Percentiles rank a stretch among this genome's conserved stretches.
Evolutionary conservation across 2,113 vertebrate species (phyloP).

Genomic region (Oxygymnocypris stewartii): DNA sequence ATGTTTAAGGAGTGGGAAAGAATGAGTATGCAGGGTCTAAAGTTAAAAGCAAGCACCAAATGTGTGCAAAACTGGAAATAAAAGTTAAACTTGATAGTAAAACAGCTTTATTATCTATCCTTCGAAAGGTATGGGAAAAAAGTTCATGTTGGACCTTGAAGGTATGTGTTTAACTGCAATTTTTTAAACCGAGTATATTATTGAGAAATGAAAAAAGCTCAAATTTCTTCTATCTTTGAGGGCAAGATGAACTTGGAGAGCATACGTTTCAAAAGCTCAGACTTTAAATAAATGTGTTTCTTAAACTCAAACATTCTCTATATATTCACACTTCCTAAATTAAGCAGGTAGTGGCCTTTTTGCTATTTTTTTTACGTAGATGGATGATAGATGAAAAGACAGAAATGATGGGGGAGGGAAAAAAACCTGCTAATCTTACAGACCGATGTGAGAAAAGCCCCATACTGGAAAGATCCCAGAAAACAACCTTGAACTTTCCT

Average conservation of each 20-base stretch:
- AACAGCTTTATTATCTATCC: neutral
- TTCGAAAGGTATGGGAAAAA: neutral
- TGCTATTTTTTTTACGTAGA: neutral
- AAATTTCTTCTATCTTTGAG: neutral
- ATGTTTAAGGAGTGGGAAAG: neutral
- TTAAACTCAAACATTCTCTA: neutral
- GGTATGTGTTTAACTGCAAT: neutral
- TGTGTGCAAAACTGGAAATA: neutral
- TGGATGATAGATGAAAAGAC: neutral
- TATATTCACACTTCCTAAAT: neutral
- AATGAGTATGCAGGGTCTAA: neutral
- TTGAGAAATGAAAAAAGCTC: neutral
- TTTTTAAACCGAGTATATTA: neutral
- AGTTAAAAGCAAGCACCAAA: neutral
- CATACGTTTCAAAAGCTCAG: constrained; percentile 17
- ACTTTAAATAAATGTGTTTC: neutral
- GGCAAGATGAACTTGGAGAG: neutral
- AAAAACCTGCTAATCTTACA: neutral
- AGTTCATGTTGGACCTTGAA: neutral
- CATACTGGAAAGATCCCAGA: neutral
- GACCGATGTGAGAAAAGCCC: neutral
- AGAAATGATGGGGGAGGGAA: neutral
- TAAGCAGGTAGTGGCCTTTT: neutral
- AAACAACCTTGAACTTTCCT: neutral
- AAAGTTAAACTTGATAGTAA: neutral